Base-by-base conservation (phyloP, 2,113 vertebrate species). In the Pseudorectes ferrugineus region DNA sequence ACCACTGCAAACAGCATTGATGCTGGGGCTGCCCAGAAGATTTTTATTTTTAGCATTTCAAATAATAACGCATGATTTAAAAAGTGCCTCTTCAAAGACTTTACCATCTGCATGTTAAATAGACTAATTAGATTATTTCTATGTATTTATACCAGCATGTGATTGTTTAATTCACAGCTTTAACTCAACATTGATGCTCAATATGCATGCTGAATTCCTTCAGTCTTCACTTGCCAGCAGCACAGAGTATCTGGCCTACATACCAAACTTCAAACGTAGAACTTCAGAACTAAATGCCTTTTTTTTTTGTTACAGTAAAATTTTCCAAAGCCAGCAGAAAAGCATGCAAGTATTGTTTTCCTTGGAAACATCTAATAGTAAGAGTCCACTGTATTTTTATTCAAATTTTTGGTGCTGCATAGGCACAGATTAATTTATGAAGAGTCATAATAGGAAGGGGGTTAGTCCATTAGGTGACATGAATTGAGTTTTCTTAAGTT, bases 191-290 rank as follows among this genome's bases (percentile, higher is more conserved):
- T 10, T 49, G 33, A 78, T 35, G 25, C 61, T 77, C 61, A 73
- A 91, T 16, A 66, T 10, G 51, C 55, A 28, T 10, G 16, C 52
- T 59, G 57, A 89, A 75, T 74, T 78, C 36, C 73, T 94, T 63
- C 59, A 79, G 57, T 33, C 54, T 63, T 51, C 42, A 67, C n/a
- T 40, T 87, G 70, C 65, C 77, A 89, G 89, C 73, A 78, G 19
- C 68, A 72, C 57, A 48, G 68, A 93, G 9, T 78, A 88, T 75
- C 73, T 79, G 89, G 87, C 85, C 77, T 94, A 96, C 65, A 91
- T 65, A 85, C 49, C 85, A 85, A 89, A 74, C 81, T 68, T 83
- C 57, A 79, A 89, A 75, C 0, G 0, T 5, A 87, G n/a, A 92
- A 86, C 59, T 86, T 83, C 35, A 80, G 58, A 85, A 86, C 26